Evolutionary conservation across 2,888 invertebrate genomes (phyloP).

Genomic region (Dugesia japonica): DNA sequence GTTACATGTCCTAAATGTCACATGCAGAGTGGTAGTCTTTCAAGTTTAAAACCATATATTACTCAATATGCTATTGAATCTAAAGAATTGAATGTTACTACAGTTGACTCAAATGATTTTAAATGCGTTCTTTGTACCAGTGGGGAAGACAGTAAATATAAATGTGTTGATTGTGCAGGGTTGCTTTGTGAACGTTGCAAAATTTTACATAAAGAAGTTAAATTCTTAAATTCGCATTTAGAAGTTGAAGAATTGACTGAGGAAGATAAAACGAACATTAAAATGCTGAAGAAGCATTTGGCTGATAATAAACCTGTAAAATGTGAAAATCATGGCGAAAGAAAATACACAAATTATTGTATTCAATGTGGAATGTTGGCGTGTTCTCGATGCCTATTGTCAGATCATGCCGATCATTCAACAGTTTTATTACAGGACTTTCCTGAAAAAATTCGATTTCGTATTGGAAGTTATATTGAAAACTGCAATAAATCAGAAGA

Average conservation of each 20-base stretch:
- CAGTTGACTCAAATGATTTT: neutral
- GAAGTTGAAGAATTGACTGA: conserved; percentile 26
- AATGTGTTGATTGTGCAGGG: conserved; percentile 30
- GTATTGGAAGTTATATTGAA: neutral
- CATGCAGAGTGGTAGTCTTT: conserved; percentile 20
- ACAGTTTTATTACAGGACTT: neutral
- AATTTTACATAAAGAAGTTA: conserved; percentile 28
- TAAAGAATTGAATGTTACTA: no score
- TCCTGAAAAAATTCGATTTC: neutral
- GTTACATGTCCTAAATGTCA: conserved; percentile 22
- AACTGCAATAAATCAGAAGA: neutral
- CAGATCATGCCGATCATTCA: conserved; percentile 24
- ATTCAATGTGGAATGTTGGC: conserved; percentile 25
- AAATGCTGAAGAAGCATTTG: conserved; percentile 5
- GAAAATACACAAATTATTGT: neutral
- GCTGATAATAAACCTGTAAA: conserved; percentile 21
- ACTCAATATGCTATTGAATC: no score
- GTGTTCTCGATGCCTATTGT: conserved; percentile 21
- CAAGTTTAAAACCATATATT: conserved; percentile 2
- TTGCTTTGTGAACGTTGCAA: conserved; percentile 28
- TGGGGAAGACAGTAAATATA: conserved; percentile 25
- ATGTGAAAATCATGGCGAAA: neutral
- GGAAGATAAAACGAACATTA: conserved; percentile 25
- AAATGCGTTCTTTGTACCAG: conserved; percentile 30
- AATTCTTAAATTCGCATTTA: conserved; percentile 1